Conservation (phyloP, 2,888 invertebrate species). For the Tineola bisselliella region DNA sequence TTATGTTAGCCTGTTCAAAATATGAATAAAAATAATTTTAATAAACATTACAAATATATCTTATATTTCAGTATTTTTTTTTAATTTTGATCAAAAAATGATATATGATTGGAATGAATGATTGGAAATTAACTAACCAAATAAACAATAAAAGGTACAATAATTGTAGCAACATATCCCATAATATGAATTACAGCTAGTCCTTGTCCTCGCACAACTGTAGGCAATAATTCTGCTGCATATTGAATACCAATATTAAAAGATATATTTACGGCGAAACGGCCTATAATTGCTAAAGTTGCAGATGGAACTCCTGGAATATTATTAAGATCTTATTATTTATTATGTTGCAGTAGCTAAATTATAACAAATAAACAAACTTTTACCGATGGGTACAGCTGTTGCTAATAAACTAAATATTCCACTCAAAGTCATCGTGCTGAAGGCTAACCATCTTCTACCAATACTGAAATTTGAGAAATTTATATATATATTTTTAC, state of each 20-base stretch:
- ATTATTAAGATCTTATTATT: neutral
- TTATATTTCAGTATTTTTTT: no score
- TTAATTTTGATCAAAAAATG: no score
- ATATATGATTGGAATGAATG: no score
- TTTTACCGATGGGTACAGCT: slow-evolving; percentile 73
- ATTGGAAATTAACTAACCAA: slow-evolving; percentile 58
- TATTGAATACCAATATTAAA: slow-evolving; percentile 91
- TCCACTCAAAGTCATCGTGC: slow-evolving; percentile 80
- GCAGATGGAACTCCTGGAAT: slow-evolving; percentile 74
- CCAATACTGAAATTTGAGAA: slow-evolving; percentile 67
- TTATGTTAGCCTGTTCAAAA: slow-evolving; percentile 69
- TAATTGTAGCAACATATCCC: slow-evolving; percentile 83
- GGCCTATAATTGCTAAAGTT: slow-evolving; percentile 79
- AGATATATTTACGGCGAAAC: slow-evolving; percentile 87
- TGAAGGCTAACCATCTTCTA: slow-evolving; percentile 85
- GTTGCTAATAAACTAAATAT: slow-evolving; percentile 81
- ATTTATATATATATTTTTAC: neutral
- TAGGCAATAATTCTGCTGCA: slow-evolving; percentile 86
- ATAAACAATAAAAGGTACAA: slow-evolving; percentile 88
- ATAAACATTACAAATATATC: no score
- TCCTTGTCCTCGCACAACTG: slow-evolving; percentile 86
- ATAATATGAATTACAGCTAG: slow-evolving; percentile 85
- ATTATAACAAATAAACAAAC: no score
- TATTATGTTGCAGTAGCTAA: slow-evolving; percentile 17
- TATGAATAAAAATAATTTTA: slow-evolving; percentile 20